These are phyloP conservation scores for Gymnopithys bicolor DNA, from an alignment of 2,797 vertebrate genomes.

Conservation along the genomic window DNA sequence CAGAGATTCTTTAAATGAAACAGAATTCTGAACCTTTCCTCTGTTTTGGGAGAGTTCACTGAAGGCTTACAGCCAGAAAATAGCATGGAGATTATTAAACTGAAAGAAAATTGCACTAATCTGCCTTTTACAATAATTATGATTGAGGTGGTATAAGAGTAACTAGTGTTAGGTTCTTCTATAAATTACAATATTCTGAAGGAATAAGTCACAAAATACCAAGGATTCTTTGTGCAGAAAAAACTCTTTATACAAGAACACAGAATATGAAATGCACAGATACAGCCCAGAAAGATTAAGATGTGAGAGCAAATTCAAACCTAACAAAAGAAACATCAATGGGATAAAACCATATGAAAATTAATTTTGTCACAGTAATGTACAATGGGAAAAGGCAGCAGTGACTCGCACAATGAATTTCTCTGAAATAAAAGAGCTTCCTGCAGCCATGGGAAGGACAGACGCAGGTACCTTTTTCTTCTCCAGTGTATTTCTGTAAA, in stretches of 20 bases:
- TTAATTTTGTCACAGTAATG: neutral
- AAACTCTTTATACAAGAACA: neutral
- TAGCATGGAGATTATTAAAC: neutral
- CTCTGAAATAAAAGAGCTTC: neutral
- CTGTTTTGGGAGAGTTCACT: neutral
- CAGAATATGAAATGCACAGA: neutral
- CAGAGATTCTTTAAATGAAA: slow-evolving; percentile 46
- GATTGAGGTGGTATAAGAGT: neutral
- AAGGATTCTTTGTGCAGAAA: neutral
- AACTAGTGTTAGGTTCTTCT: neutral
- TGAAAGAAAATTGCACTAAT: neutral
- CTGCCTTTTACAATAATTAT: neutral
- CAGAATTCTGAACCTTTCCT: neutral
- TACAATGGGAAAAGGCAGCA: neutral
- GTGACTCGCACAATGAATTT: neutral
- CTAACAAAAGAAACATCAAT: neutral
- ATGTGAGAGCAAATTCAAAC: neutral
- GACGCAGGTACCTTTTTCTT: neutral
- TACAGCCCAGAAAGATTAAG: neutral
- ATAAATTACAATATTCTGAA: neutral
- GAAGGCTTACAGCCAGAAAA: slow-evolving; percentile 3
- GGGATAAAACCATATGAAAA: neutral
- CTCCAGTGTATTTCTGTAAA: neutral
- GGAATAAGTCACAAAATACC: neutral
- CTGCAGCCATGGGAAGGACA: neutral